Conservation (phyloP, 2,888 invertebrate species). For the Thecocarcelia acutangulata region DNA sequence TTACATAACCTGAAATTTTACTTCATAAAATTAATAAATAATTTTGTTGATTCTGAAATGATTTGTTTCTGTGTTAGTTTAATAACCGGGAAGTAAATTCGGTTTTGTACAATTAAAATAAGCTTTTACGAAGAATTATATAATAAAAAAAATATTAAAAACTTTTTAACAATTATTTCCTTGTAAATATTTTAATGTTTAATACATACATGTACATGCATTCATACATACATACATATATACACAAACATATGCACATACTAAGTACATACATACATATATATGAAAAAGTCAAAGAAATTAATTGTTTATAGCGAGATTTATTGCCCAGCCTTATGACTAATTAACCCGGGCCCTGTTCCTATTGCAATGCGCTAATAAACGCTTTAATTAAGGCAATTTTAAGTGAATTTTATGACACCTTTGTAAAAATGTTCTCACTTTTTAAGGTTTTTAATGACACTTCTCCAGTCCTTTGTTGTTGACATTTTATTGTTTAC, state of each 20-base stretch:
- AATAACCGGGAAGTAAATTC: constrained; percentile 40
- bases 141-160: constrained; percentile 26
- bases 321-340: constrained; percentile 57
- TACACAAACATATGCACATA: no score
- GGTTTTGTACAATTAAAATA: constrained; percentile 21
- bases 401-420: constrained; percentile 60
- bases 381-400: constrained; percentile 53
- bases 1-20: neutral
- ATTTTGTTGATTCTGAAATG: neutral
- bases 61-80: neutral
- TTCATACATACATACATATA: no score
- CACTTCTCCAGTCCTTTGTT: constrained; percentile 49
- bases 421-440: constrained; percentile 47
- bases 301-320: constrained; percentile 62
- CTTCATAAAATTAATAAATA: neutral
- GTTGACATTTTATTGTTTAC: constrained; percentile 50
- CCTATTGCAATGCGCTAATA: constrained; percentile 40
- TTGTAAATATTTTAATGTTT: constrained; percentile 28
- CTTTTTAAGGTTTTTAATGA: constrained; percentile 42
- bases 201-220: constrained; percentile 4
- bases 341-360: constrained; percentile 57
- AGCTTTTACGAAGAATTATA: constrained; percentile 25
- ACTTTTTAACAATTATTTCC: constrained; percentile 24
- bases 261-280: no score
- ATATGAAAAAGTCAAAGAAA: no score